Evolutionary conservation across 1,140 invertebrate species (phyloP).

Genomic region (Drosophila orosa): DNA sequence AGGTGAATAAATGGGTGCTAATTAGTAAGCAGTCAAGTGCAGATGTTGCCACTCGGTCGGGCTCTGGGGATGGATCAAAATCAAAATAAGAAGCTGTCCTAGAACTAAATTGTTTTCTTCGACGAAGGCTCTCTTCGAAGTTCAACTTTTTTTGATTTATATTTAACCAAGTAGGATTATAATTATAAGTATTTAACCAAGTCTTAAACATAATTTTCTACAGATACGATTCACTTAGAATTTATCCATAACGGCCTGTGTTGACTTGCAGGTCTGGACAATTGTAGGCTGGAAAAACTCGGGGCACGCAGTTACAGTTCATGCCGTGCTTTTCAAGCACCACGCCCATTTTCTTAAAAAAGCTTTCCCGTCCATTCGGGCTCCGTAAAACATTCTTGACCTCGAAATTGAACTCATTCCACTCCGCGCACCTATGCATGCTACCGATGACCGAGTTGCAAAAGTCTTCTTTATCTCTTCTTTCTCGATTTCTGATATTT

Average conservation of each 20-base stretch:
- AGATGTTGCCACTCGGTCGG: conserved; percentile 45
- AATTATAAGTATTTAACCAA: too few relatives aligned
- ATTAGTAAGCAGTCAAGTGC: conserved; percentile 72
- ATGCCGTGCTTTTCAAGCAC: background rate
- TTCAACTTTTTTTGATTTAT: background rate
- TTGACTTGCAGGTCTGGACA: background rate
- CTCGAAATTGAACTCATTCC: background rate
- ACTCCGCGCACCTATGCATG: conserved; percentile 51
- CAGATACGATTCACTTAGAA: too few relatives aligned
- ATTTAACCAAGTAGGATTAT: background rate
- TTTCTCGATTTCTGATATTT: background rate
- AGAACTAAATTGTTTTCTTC: background rate
- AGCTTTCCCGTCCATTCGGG: background rate
- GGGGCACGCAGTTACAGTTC: conserved; percentile 12
- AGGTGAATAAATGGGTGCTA: conserved; percentile 63
- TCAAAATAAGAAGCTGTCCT: conserved; percentile 7
- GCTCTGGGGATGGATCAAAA: background rate
- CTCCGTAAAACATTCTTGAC: conserved; percentile 2
- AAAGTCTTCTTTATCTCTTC: conserved; percentile 2
- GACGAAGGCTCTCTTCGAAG: too few relatives aligned
- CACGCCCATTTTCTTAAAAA: background rate
- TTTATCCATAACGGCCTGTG: background rate
- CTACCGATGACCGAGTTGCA: conserved; percentile 45
- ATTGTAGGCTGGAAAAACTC: background rate
- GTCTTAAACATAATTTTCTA: too few relatives aligned